Evolutionary conservation across 1,140 invertebrate genomes (phyloP).

Genomic region (Drosophila azteca): DNA sequence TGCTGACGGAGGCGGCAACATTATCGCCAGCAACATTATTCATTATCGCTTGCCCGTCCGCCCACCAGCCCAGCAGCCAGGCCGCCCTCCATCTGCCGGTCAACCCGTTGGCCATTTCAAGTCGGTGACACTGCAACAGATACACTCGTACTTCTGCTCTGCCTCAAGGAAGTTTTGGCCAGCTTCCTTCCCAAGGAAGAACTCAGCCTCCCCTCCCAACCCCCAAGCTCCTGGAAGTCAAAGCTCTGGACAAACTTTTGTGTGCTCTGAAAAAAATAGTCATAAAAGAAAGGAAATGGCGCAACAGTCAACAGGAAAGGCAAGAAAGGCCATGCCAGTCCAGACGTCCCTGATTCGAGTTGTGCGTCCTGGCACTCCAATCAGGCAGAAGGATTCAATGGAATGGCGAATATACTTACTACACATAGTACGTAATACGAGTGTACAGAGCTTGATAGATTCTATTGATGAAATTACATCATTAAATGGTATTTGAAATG

Average conservation of each 20-base stretch:
- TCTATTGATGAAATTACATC: not conserved
- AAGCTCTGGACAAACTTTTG: conserved; percentile 71
- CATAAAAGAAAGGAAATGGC: conserved; percentile 30
- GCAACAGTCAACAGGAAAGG: conserved; percentile 58
- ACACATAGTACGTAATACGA: not conserved
- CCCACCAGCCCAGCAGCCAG: not conserved
- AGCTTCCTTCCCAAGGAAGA: not conserved
- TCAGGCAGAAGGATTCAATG: conserved; percentile 39
- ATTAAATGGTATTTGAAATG: too few species aligned
- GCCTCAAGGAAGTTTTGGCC: conserved; percentile 52
- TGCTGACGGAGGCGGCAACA: conserved; percentile 65
- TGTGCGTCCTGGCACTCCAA: conserved; percentile 57
- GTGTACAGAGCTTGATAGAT: not conserved
- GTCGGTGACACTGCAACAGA: conserved; percentile 79
- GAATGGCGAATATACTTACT: conserved; percentile 29
- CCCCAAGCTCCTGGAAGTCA: conserved; percentile 40
- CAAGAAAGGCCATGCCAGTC: too few species aligned
- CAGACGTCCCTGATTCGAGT: conserved; percentile 65
- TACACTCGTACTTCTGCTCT: conserved; percentile 60
- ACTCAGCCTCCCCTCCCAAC: not conserved
- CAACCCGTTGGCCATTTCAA: conserved; percentile 44
- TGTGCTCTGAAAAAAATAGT: conserved; percentile 37
- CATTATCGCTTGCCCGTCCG: conserved; percentile 61
- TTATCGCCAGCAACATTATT: conserved; percentile 76
- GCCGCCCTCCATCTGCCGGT: not conserved